Evolutionary conservation across 1,140 invertebrate species (phyloP), one percentile per base, ranked within the genome.

Genomic region (Thrips palmi): DNA sequence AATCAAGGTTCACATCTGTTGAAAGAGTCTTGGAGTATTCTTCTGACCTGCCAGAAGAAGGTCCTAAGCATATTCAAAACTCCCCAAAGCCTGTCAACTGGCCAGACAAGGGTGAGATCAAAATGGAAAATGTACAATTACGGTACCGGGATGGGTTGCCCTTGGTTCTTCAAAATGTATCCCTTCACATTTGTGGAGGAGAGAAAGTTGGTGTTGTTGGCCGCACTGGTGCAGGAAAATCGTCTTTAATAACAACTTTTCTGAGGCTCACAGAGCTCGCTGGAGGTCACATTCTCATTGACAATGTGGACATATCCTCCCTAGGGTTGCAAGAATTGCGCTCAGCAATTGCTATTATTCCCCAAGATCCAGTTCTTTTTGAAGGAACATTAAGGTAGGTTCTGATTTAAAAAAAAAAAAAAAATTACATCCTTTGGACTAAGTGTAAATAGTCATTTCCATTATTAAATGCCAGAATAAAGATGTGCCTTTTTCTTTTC

Each of bases 331-430:
- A 15, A 63, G 64, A 12, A 49, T 89, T n/a, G 64, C 68, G 33
- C 54, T 81, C 79, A 4, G 67, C 77, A 11, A 59, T 97, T 37
- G 82, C 82, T 15, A 76, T 94, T 45, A 92, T 97, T 49, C 86
- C 91, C 1, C 93, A 97, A 62, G 82, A 89, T 53, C 86, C 92
- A 5, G 89, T 96, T 54, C 61, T 97, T 28, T 97, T 94, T 58
- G 64, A 64, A 52, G 89, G 87, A 2, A 78, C 73, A 2, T 60
- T 97, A 11, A 63, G 83, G 37, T 78, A 92, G 49, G n/a, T n/a
- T n/a, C n/a, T n/a, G n/a, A n/a, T n/a, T n/a, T n/a, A n/a, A n/a
- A n/a, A n/a, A n/a, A n/a, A n/a, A n/a, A n/a, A n/a, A n/a, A n/a
- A n/a, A n/a, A n/a, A n/a, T n/a, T n/a, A n/a, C n/a, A n/a, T n/a